Conservation (phyloP, 1,140 invertebrate species). For the Himalopsyche phryganea region DNA sequence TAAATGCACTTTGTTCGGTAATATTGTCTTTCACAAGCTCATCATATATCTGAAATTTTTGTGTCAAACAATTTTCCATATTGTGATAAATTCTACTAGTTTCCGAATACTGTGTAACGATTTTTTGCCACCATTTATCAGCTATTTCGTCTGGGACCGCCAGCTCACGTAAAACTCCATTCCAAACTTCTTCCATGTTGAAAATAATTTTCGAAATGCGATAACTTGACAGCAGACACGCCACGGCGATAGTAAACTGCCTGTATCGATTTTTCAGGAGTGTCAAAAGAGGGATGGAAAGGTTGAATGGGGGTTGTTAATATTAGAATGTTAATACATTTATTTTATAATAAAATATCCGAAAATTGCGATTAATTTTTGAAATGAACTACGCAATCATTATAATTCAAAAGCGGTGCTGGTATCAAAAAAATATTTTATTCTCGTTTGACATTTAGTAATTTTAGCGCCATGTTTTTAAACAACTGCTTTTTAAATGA, state of each 20-base stretch:
- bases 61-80: constrained; percentile 24
- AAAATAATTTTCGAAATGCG: neutral
- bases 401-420: no score
- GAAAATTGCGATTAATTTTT: no score
- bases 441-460: no score
- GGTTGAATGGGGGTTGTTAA: neutral
- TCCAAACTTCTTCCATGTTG: constrained; percentile 30
- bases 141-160: constrained; percentile 25
- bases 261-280: constrained; percentile 16
- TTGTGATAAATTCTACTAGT: constrained; percentile 26
- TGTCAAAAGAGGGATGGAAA: constrained; percentile 19
- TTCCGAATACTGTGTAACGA: constrained; percentile 25
- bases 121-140: constrained; percentile 28
- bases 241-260: constrained; percentile 1
- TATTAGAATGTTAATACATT: no score
- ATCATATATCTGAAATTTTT: constrained; percentile 26
- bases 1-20: constrained; percentile 24
- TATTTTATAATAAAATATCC: no score
- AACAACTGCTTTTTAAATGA: no score
- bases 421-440: no score
- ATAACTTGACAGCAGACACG: constrained; percentile 1
- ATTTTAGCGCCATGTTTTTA: no score
- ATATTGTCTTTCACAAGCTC: constrained; percentile 27
- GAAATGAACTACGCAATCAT: no score
- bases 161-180: constrained; percentile 19